Evolutionary conservation across 2,113 vertebrate species (phyloP).

Genomic region (Sciurus niger): DNA sequence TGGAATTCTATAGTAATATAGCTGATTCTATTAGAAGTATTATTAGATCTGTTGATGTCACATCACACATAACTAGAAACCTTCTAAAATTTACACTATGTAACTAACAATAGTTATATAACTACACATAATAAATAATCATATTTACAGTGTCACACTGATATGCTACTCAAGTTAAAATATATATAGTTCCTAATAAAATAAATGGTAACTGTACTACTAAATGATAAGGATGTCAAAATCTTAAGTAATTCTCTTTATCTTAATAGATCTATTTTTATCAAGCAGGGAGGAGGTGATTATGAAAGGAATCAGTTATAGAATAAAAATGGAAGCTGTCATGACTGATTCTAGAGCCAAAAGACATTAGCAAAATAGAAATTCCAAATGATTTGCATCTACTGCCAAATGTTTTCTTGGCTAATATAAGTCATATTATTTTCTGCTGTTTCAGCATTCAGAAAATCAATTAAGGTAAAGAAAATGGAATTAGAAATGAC

Average conservation of each 20-base stretch:
- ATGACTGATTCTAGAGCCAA: slow-evolving; percentile 7
- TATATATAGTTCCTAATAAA: not conserved
- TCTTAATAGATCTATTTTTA: slow-evolving; percentile 2
- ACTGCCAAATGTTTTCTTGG: slow-evolving; percentile 59
- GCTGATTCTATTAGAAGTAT: not conserved
- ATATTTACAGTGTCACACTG: not conserved
- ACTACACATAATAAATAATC: not conserved
- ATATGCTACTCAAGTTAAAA: not conserved
- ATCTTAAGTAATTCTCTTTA: not conserved
- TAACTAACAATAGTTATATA: not conserved
- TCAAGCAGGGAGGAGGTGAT: not conserved
- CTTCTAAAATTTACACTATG: not conserved
- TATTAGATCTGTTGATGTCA: not conserved
- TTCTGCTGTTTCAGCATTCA: slow-evolving; percentile 50
- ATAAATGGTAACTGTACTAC: not conserved
- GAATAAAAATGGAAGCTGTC: not conserved
- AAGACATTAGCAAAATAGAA: slow-evolving; percentile 58
- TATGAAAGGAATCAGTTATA: not conserved
- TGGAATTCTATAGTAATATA: not conserved
- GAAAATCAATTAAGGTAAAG: slow-evolving; percentile 49
- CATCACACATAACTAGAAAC: not conserved
- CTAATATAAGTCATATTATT: slow-evolving; percentile 16
- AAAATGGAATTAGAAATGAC: slow-evolving; percentile 62
- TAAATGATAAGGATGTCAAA: not conserved
- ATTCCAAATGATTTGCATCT: not conserved